These are phyloP conservation scores for Drosophila nikananu DNA, from an alignment of 1,140 invertebrate genomes.

Conservation along the genomic window DNA sequence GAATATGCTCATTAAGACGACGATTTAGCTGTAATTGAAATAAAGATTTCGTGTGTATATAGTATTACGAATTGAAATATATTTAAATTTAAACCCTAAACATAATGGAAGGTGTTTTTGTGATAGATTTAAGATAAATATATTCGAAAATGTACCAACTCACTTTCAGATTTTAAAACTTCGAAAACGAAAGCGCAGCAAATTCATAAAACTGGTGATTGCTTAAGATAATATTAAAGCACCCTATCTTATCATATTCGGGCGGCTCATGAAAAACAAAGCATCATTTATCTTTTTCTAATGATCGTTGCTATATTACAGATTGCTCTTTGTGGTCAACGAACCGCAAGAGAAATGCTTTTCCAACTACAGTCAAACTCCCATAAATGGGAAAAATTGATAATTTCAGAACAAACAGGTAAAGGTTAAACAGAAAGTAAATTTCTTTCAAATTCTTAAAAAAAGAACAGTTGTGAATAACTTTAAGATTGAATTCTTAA, in stretches of 20 bases:
- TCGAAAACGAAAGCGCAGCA: not conserved
- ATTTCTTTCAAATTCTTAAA: not conserved
- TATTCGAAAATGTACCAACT: not conserved
- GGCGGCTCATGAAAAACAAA: slow-evolving; percentile 1
- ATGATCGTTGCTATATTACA: slow-evolving; percentile 3
- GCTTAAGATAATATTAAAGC: too few species aligned
- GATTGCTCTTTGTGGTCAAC: slow-evolving; percentile 33
- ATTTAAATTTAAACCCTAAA: slow-evolving; percentile 62
- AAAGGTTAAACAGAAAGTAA: not conserved
- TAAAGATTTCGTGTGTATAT: slow-evolving; percentile 72
- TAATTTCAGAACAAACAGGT: not conserved
- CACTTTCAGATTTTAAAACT: not conserved
- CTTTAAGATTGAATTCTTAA: not conserved
- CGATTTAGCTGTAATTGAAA: slow-evolving; percentile 67
- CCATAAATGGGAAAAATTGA: not conserved
- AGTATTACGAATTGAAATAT: slow-evolving; percentile 79
- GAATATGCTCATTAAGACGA: slow-evolving; percentile 58
- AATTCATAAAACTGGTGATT: not conserved
- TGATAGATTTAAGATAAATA: not conserved
- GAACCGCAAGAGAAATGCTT: slow-evolving; percentile 28
- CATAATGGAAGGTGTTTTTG: not conserved
- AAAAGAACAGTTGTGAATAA: too few species aligned
- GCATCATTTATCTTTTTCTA: slow-evolving; percentile 11
- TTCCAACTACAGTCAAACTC: slow-evolving; percentile 17
- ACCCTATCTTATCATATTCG: slow-evolving; percentile 1